Base-by-base conservation (phyloP, 2,113 vertebrate genomes). In the Delphinapterus leucas region DNA sequence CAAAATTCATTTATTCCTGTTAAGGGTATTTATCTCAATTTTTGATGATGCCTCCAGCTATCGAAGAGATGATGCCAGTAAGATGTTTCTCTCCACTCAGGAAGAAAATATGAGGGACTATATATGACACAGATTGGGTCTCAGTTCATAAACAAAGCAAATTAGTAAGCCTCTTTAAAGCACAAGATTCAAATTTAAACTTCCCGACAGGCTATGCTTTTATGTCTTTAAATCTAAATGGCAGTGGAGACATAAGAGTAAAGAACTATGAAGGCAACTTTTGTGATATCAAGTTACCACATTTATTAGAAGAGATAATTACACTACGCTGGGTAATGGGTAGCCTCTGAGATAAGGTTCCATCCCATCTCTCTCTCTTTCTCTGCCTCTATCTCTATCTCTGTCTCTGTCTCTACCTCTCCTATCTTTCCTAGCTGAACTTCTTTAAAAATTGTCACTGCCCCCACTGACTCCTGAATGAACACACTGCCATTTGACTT, bases 11-110 rank as follows among this genome's bases (percentile, higher is more conserved):
- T 91, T 93, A 95, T 93, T 96, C 63, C 73, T 84, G 65, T 90
- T 97, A 95, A 90, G 53, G 47, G n/a, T 96, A 93, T 97, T 97
- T 97, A 96, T 96, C 92, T 93, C 77, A 28, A 53, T 49, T 96
- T 96, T 79, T 95, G 73, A 96, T 95, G 53, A 95, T 67, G 79
- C 74, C 83, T 95, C 67, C 55, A 93, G 76, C 89, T 95, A 90
- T 44, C 6, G 7, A 96, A 90, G 83, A 97, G 83, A 55, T 76
- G 53, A 95, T 95, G 70, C 80, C 92, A 88, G n/a, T 20, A 31
- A 84, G 95, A 88, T 92, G 63, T 71, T 94, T 91, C 85, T 94
- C 49, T 95, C 74, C 63, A 71, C 89, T 96, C 5, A 2, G 44
- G 74, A 95, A 96, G 93, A 96, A 98, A 97, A 93, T 97, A 89